phyloP scores from a whole-genome alignment of 2,888 invertebrate genomes.

The Heliothis peltigera region DNA sequence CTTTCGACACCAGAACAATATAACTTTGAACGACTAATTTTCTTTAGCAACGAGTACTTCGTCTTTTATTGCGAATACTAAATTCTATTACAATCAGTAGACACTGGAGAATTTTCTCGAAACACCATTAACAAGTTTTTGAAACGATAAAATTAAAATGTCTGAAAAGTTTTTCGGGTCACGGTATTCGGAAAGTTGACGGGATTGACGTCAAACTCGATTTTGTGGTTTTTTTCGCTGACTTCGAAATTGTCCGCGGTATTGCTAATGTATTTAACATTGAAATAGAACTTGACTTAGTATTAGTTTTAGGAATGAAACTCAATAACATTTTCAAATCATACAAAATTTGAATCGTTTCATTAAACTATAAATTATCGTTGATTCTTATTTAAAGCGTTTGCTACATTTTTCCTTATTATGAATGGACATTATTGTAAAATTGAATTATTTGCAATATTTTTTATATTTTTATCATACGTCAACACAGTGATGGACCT shows the following conservation, averaged over 20 bases:
- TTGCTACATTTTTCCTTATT: conserved; percentile 3
- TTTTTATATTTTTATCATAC: too few relatives aligned
- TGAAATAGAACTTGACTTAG: conserved; percentile 37
- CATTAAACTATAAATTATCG: conserved; percentile 11
- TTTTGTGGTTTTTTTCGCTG: conserved; percentile 39
- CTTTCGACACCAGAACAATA: conserved; percentile 50
- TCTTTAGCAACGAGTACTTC: conserved; percentile 58
- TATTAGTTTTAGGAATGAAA: conserved; percentile 33
- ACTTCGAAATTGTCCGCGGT: conserved; percentile 36
- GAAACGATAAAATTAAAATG: conserved; percentile 60
- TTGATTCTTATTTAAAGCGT: neutral
- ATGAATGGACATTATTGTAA: too few relatives aligned
- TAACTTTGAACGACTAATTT: conserved; percentile 58
- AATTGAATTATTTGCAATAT: too few relatives aligned
- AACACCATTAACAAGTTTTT: conserved; percentile 59
- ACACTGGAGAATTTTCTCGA: conserved; percentile 52
- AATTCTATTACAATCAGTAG: conserved; percentile 64
- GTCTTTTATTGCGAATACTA: conserved; percentile 61
- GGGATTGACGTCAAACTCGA: conserved; percentile 41
- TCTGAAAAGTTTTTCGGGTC: conserved; percentile 58
- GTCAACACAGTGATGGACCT: too few relatives aligned
- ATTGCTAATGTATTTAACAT: conserved; percentile 45
- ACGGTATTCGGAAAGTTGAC: conserved; percentile 43
- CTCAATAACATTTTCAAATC: conserved; percentile 9
- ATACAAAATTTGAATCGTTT: conserved; percentile 20